Base-by-base conservation (phyloP, 2,797 vertebrate genomes). In the Dicrostonyx torquatus region DNA sequence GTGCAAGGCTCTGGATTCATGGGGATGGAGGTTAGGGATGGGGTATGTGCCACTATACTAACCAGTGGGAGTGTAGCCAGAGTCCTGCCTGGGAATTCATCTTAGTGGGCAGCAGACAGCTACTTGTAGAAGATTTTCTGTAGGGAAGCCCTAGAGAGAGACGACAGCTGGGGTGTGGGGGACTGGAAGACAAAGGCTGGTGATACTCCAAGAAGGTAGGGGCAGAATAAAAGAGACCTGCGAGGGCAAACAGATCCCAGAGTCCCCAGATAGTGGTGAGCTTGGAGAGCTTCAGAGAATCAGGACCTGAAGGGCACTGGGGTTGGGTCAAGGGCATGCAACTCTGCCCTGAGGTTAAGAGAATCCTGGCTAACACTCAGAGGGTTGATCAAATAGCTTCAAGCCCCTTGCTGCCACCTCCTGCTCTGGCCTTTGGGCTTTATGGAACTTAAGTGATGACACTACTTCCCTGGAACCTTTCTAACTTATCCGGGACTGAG, bases 301-400 rank as follows among this genome's bases (percentile, higher is more conserved):
- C 24, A 5, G 43, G 85, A 18, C 8, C 20, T 8, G 68, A 66
- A 83, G 48, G 60, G 9, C 18, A 17, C 0, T 77, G 40, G 26
- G 53, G 40, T 24, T 20, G 5, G 2, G n/a, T 48, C 15, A 50
- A 40, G 14, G 50, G n/a, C 34, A 48, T 2, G 3, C 0, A 15
- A 58, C 53, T n/a, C 17, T 45, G 9, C 45, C 34, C 64, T 4
- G 37, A 77, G 24, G 64, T 11, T 3, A 15, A 45, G 58, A 43
- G 37, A 62, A 73, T 37, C 11, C 48, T 5, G 22, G 18, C 37
- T 4, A 34, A 31, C 20, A 6, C 12, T 40, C 5, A 10, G 15
- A 3, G 0, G 1, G 0, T 6, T 37, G 58, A 34, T 37, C n/a
- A 15, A 58, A 6, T 1, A 72, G 0, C 31, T 58, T 48, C 55